phyloP scores from a whole-genome alignment of 30 jellyfish, hydroid and myxozoan genomes.

The Haliclystus octoradiatus region DNA sequence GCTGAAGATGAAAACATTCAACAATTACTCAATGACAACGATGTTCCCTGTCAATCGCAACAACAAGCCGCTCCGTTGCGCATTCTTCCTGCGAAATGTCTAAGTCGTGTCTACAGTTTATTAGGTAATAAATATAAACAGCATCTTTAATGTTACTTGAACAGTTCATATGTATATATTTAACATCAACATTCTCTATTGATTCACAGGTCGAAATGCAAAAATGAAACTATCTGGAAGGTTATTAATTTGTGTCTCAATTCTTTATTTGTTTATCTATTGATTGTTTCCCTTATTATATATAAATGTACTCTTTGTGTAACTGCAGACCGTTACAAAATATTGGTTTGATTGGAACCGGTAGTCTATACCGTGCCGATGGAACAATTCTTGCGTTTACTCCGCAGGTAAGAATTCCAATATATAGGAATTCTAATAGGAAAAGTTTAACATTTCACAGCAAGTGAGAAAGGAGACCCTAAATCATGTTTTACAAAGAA shows the following conservation, averaged over 20 bases:
- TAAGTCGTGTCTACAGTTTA: slow-evolving; percentile 57
- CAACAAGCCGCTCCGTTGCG: slow-evolving; percentile 89
- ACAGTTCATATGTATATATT: neutral
- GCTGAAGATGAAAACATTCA: slow-evolving; percentile 91
- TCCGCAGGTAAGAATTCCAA: slow-evolving; percentile 84
- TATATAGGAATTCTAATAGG: no score
- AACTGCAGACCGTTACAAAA: slow-evolving; percentile 68
- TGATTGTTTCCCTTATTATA: neutral
- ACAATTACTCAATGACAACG: slow-evolving; percentile 54
- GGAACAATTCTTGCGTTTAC: slow-evolving; percentile 75
- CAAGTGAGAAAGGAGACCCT: no score
- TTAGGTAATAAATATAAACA: slow-evolving; percentile 43
- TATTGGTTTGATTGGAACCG: slow-evolving; percentile 92
- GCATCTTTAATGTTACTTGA: neutral
- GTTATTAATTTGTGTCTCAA: slow-evolving; percentile 16
- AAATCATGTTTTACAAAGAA: no score
- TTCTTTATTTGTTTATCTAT: neutral
- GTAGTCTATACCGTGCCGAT: slow-evolving; percentile 81
- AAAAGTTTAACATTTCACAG: no score
- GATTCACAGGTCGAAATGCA: slow-evolving; percentile 51
- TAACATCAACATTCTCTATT: neutral
- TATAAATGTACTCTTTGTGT: neutral
- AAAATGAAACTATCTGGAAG: slow-evolving; percentile 94
- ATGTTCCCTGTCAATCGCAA: slow-evolving; percentile 80
- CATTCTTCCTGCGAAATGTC: slow-evolving; percentile 87